Evolutionary conservation across 2,113 vertebrate genomes (phyloP), one percentile per base, ranked within the genome.

Genomic region (Neolamprologus cancellatus): DNA sequence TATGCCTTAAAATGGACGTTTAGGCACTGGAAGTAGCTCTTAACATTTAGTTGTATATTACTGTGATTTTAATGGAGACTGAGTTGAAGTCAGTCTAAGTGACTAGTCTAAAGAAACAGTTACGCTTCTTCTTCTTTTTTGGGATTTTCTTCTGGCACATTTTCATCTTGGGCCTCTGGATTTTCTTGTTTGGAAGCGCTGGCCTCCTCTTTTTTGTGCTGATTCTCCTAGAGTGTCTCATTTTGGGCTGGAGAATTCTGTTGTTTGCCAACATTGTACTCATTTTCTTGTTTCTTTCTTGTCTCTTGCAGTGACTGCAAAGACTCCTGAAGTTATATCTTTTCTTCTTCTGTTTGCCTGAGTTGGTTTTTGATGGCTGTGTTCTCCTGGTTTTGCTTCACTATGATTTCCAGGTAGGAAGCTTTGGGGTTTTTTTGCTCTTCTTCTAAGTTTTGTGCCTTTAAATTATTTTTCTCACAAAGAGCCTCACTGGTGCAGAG

Each of bases 241-340:
- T 18, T 12, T 64, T n/a, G 57, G 30, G 59, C 59, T 17, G 17
- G 9, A 64, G 30, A 10, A 61, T n/a, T 3, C 0, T 36, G 0
- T 34, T n/a, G 30, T 36, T n/a, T 64, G 1, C 0, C 10, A n/a
- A 7, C 14, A 0, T 3, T 64, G 59, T 1, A 3, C 59, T n/a
- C 5, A 1, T 34, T 36, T 20, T 20, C 18, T 66, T 64, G 0
- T 20, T 20, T 36, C 18, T 32, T 61, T 18, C 30, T 34, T 61
- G 5, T 61, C 15, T 61, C 30, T 34, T 61, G 28, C 57, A 61
- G 8, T 18, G 57, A 61, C 57, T 2, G 57, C 28, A 61, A 32
- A 61, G 57, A 17, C 57, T 61, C 15, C 15, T 61, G 57, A 32
- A 18, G 57, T 61, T 0, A 61, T 5, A 18, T 1, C 28, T 32